phyloP scores from a whole-genome alignment of 2,113 vertebrate genomes.

The Cervus canadensis region DNA sequence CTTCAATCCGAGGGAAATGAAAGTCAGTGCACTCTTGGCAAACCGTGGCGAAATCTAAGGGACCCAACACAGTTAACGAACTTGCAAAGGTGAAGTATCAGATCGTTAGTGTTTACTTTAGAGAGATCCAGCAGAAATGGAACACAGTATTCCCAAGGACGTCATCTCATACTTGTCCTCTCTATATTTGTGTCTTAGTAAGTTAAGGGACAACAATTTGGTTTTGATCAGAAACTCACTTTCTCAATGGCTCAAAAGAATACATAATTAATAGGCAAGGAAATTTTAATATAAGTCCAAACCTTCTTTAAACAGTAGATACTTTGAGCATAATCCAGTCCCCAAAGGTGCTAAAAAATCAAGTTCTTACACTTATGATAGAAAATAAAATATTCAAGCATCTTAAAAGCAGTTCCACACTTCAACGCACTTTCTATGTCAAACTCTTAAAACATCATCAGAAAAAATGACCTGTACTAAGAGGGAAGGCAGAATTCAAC shows the following conservation, averaged over 20 bases:
- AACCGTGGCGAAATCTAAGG: slow-evolving; percentile 94
- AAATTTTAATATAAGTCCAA: background rate
- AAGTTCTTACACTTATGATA: background rate
- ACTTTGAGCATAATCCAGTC: background rate
- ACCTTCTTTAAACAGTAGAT: background rate
- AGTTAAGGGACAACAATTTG: background rate
- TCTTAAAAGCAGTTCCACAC: background rate
- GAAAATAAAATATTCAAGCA: background rate
- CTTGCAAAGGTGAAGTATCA: background rate
- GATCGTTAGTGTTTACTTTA: background rate
- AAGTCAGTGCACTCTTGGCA: slow-evolving; percentile 97
- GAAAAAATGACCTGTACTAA: slow-evolving; percentile 2
- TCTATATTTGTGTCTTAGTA: background rate
- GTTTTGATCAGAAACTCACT: slow-evolving; percentile 5
- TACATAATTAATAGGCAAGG: background rate
- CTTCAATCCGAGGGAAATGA: slow-evolving; percentile 91
- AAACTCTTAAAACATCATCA: background rate
- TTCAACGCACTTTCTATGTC: background rate
- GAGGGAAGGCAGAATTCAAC: background rate
- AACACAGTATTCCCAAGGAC: background rate
- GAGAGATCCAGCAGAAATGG: background rate
- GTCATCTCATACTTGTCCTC: background rate
- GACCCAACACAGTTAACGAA: slow-evolving; percentile 21
- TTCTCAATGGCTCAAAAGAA: background rate
- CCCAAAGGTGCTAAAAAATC: background rate